These are phyloP conservation scores for Zelleria hepariella DNA, from an alignment of 2,888 invertebrate species.

Conservation along the genomic window DNA sequence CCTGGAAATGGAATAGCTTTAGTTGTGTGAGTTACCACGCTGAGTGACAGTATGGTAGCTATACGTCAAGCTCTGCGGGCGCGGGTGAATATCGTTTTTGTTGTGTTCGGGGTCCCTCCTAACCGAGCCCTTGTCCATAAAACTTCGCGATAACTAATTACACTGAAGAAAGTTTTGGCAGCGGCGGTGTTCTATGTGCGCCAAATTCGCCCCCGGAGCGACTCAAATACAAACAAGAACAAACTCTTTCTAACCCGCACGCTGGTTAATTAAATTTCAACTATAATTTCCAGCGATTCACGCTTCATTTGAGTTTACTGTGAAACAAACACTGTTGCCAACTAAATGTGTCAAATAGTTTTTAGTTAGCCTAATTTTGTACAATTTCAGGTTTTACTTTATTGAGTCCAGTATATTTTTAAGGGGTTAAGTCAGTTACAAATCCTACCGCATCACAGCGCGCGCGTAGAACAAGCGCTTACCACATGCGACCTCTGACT, in stretches of 20 bases:
- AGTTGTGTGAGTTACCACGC: not conserved
- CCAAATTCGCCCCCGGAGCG: constrained; percentile 1
- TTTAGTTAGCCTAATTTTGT: too few species aligned
- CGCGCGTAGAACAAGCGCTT: not conserved
- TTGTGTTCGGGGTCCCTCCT: constrained; percentile 18
- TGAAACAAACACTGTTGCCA: not conserved
- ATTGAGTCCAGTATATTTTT: too few species aligned
- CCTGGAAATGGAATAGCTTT: not conserved
- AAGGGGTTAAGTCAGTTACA: not conserved
- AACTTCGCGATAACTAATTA: constrained; percentile 54
- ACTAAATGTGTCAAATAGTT: not conserved
- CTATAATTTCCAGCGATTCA: not conserved
- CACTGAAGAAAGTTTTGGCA: constrained; percentile 33
- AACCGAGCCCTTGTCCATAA: constrained; percentile 35
- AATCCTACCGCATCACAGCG: not conserved
- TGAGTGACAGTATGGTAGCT: not conserved
- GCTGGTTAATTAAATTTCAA: not conserved
- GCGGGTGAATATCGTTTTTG: constrained; percentile 38
- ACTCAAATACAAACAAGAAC: not conserved
- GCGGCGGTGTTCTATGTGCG: constrained; percentile 1
- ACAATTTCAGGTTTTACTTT: too few species aligned
- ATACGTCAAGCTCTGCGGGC: constrained; percentile 39
- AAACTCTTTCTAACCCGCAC: not conserved
- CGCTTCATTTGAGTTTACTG: not conserved
- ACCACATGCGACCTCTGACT: constrained; percentile 20